Base-by-base conservation (phyloP, 2,888 invertebrate genomes). In the Saturnia pavonia region DNA sequence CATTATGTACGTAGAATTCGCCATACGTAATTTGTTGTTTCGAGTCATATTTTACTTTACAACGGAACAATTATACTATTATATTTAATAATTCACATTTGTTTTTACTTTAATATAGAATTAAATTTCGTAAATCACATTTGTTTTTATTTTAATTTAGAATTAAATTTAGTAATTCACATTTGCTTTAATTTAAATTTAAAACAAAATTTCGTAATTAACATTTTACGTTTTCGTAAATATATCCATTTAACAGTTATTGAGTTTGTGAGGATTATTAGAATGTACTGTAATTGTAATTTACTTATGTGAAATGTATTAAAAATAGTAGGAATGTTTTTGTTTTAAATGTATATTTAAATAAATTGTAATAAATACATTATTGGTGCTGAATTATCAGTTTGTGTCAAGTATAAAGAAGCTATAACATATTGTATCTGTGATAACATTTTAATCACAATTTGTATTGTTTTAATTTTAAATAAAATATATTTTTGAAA, bases 401-500 rank as follows among this genome's bases (percentile, higher is more conserved):
- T 25, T 27, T 14, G 57, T 60, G 14, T 60, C 14, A 60, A 60
- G 27, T 34, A 34, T 34, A 34, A 14, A 14, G 11, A 25, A 60
- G 57, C 25, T 14, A 27, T 12, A 14, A 60, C 27, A 27, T 60
- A 14, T 27, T 60, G 25, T 60, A 60, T 27, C 57, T 60, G 57
- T 60, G 57, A 60, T 60, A 25, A 25, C 9, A 14, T 27, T 25
- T 27, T 14, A 14, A 60, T 60, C 57, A 60, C 57, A 60, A 60
- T 60, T 60, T 27, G 27, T 27, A 60, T 60, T 8, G 1, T 22
- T 60, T 25, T 60, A 60, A 27, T 27, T 60, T 14, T 27, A 60
- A 60, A 60, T 60, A 60, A 60, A 60, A 27, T 60, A 14, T 60
- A 60, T 60, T 60, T 60, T 60, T 14, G 14, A 14, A 14, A 27